phyloP scores from a whole-genome alignment of 2,113 vertebrate species.

The Phyllostomus discolor region DNA sequence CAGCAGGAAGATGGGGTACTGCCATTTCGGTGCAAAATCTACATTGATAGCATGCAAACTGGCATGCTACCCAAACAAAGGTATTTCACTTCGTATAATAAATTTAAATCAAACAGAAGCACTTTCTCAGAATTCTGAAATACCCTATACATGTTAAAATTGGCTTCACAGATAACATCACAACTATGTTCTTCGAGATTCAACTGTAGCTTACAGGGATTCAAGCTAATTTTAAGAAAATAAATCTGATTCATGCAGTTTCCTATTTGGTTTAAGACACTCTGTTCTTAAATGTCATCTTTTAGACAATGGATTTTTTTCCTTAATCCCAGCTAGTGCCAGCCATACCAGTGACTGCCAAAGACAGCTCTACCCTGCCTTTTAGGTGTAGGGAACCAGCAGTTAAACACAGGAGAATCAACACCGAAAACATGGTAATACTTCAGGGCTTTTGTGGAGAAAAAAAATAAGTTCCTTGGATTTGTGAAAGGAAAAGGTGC shows the following conservation, averaged over 20 bases:
- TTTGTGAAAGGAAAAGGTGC: neutral
- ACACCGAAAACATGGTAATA: neutral
- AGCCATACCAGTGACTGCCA: neutral
- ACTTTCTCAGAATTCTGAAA: conserved; percentile 23
- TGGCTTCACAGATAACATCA: neutral
- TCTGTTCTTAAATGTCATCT: conserved; percentile 56
- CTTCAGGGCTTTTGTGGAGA: neutral
- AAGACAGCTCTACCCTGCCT: neutral
- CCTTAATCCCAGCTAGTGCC: conserved; percentile 32
- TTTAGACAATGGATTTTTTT: conserved; percentile 34
- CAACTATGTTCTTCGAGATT: conserved; percentile 28
- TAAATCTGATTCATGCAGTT: neutral
- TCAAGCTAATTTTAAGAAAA: conserved; percentile 54
- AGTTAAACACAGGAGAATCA: neutral
- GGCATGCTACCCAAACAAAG: neutral
- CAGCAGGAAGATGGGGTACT: neutral
- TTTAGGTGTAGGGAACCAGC: neutral
- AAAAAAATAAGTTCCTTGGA: neutral
- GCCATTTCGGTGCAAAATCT: neutral
- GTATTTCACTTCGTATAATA: neutral
- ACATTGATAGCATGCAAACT: neutral
- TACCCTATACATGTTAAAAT: conserved; percentile 1
- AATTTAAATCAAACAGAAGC: conserved; percentile 35
- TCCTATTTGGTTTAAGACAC: conserved; percentile 49
- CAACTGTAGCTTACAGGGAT: conserved; percentile 14